Percentiles rank a stretch among this genome's conserved stretches.
phyloP scores from a whole-genome alignment of 2,797 vertebrate genomes.

The Muscicapa striata region DNA sequence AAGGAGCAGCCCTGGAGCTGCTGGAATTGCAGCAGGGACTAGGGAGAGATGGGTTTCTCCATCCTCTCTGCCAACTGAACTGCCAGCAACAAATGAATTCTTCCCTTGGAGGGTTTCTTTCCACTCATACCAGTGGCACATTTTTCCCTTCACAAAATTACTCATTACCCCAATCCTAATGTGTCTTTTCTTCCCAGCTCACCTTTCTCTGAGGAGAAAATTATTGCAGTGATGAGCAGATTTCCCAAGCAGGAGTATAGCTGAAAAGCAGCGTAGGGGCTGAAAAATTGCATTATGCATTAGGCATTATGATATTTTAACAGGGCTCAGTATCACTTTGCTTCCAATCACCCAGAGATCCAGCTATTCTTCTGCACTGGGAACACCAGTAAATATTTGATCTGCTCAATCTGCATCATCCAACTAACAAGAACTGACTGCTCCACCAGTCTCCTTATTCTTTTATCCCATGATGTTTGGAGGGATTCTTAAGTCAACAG shows the following conservation, averaged over 20 bases:
- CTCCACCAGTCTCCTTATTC: constrained; percentile 44
- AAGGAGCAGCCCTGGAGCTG: neutral
- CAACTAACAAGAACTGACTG: constrained; percentile 44
- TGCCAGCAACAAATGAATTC: neutral
- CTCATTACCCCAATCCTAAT: neutral
- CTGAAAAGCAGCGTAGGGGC: neutral
- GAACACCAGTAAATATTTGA: constrained; percentile 62
- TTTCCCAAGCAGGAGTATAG: neutral
- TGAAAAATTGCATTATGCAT: constrained; percentile 47
- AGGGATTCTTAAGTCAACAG: constrained; percentile 46
- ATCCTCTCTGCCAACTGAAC: neutral
- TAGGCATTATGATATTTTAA: constrained; percentile 52
- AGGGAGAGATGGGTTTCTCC: neutral
- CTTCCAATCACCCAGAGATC: constrained; percentile 45
- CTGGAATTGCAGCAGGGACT: neutral
- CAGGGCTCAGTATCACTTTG: neutral
- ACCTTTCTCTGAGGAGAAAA: constrained; percentile 6
- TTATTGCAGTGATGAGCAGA: neutral
- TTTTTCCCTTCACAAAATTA: neutral
- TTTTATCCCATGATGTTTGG: constrained; percentile 51
- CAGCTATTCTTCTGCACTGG: constrained; percentile 22
- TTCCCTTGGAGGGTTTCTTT: neutral
- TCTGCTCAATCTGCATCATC: constrained; percentile 34
- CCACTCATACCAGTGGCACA: neutral
- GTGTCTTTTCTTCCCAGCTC: neutral